Evolutionary conservation across 1,140 invertebrate genomes (phyloP).

Genomic region (Contarinia nasturtii): DNA sequence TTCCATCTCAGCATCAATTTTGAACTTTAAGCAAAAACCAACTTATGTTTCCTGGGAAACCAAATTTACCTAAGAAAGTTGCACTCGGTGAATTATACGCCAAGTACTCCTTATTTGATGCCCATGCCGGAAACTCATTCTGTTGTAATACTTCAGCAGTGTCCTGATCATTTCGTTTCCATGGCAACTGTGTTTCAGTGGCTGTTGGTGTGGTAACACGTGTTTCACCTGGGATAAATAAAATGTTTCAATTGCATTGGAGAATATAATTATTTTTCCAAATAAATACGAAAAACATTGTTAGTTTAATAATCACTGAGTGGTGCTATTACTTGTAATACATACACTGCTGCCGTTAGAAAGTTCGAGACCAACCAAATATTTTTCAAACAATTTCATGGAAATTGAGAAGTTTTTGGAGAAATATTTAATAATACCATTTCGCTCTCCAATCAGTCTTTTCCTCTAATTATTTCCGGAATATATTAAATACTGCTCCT

Average conservation of each 20-base stretch:
- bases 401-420: too few relatives aligned
- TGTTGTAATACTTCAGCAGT: slow-evolving; percentile 55
- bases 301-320: background rate
- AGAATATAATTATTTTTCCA: background rate
- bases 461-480: too few relatives aligned
- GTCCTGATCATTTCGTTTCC: slow-evolving; percentile 64
- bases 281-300: background rate
- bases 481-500: too few relatives aligned
- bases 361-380: too few relatives aligned
- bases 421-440: too few relatives aligned
- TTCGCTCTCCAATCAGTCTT: too few relatives aligned
- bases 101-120: slow-evolving; percentile 79
- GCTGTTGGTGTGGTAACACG: slow-evolving; percentile 67
- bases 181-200: slow-evolving; percentile 69
- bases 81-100: slow-evolving; percentile 81
- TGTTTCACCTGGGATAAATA: background rate
- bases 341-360: too few relatives aligned
- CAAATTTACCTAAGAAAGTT: slow-evolving; percentile 62
- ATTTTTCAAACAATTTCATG: too few relatives aligned
- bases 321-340: background rate
- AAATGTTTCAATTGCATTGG: background rate
- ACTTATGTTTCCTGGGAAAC: background rate
- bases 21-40: background rate
- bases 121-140: slow-evolving; percentile 79
- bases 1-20: background rate